Evolutionary conservation across 2,888 invertebrate species (phyloP).

Genomic region (Tetanocera ferruginea): DNA sequence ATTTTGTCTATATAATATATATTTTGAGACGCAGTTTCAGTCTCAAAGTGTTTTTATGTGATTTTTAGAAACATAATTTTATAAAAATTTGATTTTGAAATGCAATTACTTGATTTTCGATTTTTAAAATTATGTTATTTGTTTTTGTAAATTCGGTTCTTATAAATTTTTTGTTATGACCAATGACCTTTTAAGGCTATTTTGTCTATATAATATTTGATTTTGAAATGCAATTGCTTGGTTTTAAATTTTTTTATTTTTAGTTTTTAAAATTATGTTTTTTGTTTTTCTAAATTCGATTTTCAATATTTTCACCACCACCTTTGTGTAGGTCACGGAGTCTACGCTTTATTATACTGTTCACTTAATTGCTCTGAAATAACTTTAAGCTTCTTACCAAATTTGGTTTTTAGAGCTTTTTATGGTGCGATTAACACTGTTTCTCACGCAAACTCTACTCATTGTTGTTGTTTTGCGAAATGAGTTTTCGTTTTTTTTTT

Average conservation of each 20-base stretch:
- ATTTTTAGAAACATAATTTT: not conserved
- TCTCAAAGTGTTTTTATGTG: no score
- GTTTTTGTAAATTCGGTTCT: no score
- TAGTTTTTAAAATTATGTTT: not conserved
- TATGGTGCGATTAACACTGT: conserved; percentile 9
- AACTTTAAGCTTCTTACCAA: not conserved
- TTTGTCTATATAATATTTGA: not conserved
- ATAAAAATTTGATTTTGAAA: not conserved
- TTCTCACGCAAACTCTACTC: conserved; percentile 10
- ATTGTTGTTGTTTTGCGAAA: not conserved
- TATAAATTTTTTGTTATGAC: not conserved
- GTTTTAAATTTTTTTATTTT: not conserved
- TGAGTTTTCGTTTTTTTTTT: not conserved
- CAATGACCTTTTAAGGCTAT: not conserved
- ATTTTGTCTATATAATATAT: no score
- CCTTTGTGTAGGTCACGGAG: not conserved
- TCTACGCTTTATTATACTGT: not conserved
- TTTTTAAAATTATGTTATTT: not conserved
- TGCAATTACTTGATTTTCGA: not conserved
- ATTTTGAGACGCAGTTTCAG: no score
- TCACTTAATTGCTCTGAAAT: not conserved
- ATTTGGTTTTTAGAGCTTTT: conserved; percentile 3
- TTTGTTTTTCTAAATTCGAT: not conserved
- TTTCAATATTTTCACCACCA: not conserved
- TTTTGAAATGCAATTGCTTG: not conserved